Percentiles rank a stretch among this genome's conserved stretches.
These are phyloP conservation scores for Callorhinus ursinus DNA, from an alignment of 2,113 vertebrate genomes.

Conservation along the genomic window DNA sequence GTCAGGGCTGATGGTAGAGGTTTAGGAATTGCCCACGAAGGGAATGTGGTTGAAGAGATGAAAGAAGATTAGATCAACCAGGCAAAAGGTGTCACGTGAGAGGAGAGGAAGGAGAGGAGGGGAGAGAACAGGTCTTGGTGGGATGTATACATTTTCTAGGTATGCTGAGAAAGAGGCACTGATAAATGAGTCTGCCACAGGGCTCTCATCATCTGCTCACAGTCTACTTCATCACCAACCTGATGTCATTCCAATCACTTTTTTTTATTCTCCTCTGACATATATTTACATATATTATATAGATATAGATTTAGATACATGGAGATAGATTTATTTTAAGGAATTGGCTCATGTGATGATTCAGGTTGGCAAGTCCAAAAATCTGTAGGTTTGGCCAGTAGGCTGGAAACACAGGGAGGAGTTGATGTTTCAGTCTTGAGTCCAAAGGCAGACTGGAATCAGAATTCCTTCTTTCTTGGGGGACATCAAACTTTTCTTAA, in stretches of 20 bases:
- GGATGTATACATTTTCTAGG: neutral
- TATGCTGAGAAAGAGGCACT: neutral
- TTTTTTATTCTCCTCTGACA: neutral
- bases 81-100: neutral
- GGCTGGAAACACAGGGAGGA: neutral
- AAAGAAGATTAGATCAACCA: neutral
- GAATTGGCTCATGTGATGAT: neutral
- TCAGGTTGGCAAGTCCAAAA: neutral
- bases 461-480: neutral
- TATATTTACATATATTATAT: neutral
- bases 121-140: neutral
- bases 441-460: neutral
- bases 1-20: neutral
- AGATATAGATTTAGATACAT: neutral
- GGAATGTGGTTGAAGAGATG: neutral
- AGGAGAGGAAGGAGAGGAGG: neutral
- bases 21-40: neutral
- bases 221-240: neutral
- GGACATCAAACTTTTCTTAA: neutral
- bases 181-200: no score
- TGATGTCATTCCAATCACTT: neutral
- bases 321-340: neutral
- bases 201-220: neutral
- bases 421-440: neutral
- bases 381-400: neutral